A percentile compares a stretch with the other conserved stretches of the same genome.
Evolutionary conservation across 2,888 invertebrate genomes (phyloP).

Genomic region (Plusia festucae): DNA sequence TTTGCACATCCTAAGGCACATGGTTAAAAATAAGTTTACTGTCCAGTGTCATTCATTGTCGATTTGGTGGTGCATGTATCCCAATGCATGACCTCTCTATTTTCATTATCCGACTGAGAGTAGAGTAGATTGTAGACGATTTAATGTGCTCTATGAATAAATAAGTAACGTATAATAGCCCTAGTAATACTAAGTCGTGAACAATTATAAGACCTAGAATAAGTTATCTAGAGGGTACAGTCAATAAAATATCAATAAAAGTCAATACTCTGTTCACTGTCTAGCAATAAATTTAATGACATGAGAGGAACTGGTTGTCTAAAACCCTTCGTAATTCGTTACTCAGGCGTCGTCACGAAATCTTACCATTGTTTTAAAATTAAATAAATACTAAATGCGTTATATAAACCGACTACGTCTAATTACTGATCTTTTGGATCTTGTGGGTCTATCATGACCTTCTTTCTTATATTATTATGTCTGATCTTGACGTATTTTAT

Average conservation of each 20-base stretch:
- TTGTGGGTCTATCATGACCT: background rate
- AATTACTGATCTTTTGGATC: slow-evolving; percentile 15
- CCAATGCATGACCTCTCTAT: background rate
- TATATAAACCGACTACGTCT: slow-evolving; percentile 34
- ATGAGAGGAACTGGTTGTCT: slow-evolving; percentile 35
- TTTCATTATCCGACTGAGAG: background rate
- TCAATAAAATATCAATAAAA: slow-evolving; percentile 12
- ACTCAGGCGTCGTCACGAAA: slow-evolving; percentile 61
- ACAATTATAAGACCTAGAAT: slow-evolving; percentile 11
- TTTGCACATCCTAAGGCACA: slow-evolving; percentile 13
- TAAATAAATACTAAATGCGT: slow-evolving; percentile 43
- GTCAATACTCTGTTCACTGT: slow-evolving; percentile 9
- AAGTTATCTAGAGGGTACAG: slow-evolving; percentile 5
- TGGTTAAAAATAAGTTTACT: slow-evolving; percentile 4
- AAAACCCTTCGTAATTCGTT: slow-evolving; percentile 59
- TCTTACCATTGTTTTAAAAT: slow-evolving; percentile 51
- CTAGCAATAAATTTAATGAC: slow-evolving; percentile 13
- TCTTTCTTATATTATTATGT: too few relatives aligned
- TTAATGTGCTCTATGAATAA: slow-evolving; percentile 19
- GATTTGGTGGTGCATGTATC: slow-evolving; percentile 25
- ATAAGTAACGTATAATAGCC: slow-evolving; percentile 9
- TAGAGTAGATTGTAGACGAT: slow-evolving; percentile 12
- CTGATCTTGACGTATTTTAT: too few relatives aligned
- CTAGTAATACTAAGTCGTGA: background rate
- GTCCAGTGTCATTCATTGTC: slow-evolving; percentile 10